Base-by-base conservation (phyloP, 2,888 invertebrate species). In the Leptinotarsa tumamoca region DNA sequence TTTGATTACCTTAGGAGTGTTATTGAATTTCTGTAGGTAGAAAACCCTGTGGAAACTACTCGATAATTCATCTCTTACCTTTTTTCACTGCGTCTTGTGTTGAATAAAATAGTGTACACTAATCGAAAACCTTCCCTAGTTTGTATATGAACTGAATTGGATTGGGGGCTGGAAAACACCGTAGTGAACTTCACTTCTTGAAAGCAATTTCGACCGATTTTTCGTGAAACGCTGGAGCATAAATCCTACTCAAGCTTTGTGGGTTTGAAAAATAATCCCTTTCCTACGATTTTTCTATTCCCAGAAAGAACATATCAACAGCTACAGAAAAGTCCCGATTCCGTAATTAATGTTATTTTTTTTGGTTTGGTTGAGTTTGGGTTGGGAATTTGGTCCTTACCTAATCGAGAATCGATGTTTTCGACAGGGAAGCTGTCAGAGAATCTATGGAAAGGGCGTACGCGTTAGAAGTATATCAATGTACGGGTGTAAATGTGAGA, bases 351-450 rank as follows among this genome's bases (percentile, higher is more conserved):
- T 58, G 58, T 23, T 58, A 15, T 58, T 58, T 58, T 58, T 58
- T 58, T 23, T 23, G 15, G 58, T 58, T 21, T 14, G 58, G 23
- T 58, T 23, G 10, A 58, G 58, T 58, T 58, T 23, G 58, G 15
- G 58, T 23, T 21, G 21, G 23, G 58, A 58, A 23, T 58, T 23
- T 14, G 58, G 58, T 58, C 13, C 1, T 23, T 23, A 15, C 58
- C 21, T 58, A 58, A 58, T 58, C 58, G 58, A 58, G 23, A 58
- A 21, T 58, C 58, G 58, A 58, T 58, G 4, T 58, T 23, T 23
- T 21, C 18, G 23, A 10, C 5, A 23, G 21, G 21, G 23, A 21
- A 23, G 23, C 23, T 58, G 23, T 23, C 58, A 15, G 23, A 15
- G 15, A 23, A 4, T 23, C 23, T 23, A 58, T 58, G 23, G 18